A percentile compares a stretch with the other conserved stretches of the same genome.
phyloP scores from a whole-genome alignment of 2,888 invertebrate species.

The Phyllotreta striolata region DNA sequence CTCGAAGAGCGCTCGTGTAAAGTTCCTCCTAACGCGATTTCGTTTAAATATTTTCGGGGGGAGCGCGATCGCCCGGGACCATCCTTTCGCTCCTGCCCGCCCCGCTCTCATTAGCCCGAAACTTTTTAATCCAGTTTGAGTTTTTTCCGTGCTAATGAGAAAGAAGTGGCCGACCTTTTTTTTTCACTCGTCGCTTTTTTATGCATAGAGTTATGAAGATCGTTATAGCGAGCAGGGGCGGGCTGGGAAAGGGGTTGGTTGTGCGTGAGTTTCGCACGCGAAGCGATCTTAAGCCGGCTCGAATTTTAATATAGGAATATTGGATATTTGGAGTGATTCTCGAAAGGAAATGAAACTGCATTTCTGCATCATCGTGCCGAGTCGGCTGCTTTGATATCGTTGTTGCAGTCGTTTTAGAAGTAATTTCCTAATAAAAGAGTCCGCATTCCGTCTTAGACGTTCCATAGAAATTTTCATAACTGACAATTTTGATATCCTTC shows the following conservation, averaged over 20 bases:
- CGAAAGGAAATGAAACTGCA: too few relatives aligned
- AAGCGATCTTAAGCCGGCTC: neutral
- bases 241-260: neutral
- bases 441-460: too few relatives aligned
- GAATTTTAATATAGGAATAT: neutral
- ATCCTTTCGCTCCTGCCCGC: neutral
- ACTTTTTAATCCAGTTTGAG: slow-evolving; percentile 47
- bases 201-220: slow-evolving; percentile 39
- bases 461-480: too few relatives aligned
- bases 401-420: too few relatives aligned
- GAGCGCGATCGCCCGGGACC: slow-evolving; percentile 11
- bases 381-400: too few relatives aligned
- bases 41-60: slow-evolving; percentile 18
- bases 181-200: slow-evolving; percentile 35
- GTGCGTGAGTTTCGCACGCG: neutral
- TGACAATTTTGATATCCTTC: too few relatives aligned
- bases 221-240: slow-evolving; percentile 21
- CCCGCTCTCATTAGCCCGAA: slow-evolving; percentile 40
- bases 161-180: slow-evolving; percentile 45
- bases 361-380: too few relatives aligned
- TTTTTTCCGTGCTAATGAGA: slow-evolving; percentile 46
- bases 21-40: slow-evolving; percentile 22
- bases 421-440: too few relatives aligned
- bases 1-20: slow-evolving; percentile 8
- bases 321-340: too few relatives aligned